Conservation (phyloP, 2,888 invertebrate genomes). For the Lepidocyrtoides sp. region DNA sequence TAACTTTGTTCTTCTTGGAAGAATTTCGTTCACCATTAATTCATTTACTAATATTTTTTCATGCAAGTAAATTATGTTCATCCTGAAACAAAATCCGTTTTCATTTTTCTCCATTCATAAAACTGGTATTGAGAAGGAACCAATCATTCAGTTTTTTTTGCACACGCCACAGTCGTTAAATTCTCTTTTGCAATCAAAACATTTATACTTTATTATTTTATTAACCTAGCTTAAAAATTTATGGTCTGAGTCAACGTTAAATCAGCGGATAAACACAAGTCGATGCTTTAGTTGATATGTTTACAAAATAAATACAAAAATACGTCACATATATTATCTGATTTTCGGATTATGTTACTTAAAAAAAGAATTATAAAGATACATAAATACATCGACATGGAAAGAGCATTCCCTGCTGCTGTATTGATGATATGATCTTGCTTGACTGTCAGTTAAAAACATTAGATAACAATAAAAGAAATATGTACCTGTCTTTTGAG, state of each 20-base stretch:
- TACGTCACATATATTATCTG: neutral
- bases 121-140: neutral
- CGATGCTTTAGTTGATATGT: neutral
- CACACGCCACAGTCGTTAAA: no score
- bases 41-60: neutral
- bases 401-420: slow-evolving; percentile 32
- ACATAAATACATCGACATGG: no score
- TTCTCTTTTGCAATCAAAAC: neutral
- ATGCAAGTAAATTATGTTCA: neutral
- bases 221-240: slow-evolving; percentile 32
- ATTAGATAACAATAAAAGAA: neutral
- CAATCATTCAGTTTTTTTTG: slow-evolving; percentile 21
- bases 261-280: no score
- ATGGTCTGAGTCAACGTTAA: neutral
- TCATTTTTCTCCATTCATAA: neutral
- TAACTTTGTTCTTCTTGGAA: neutral
- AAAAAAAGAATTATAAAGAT: neutral
- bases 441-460: slow-evolving; percentile 27
- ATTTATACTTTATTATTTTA: neutral
- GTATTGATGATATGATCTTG: neutral
- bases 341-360: neutral
- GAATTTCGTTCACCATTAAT: neutral
- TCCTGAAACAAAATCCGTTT: slow-evolving; percentile 50
- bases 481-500: neutral
- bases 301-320: neutral